Percentiles rank a stretch among this genome's conserved stretches.
Conservation (phyloP, 1,140 invertebrate genomes). For the Himalopsyche phryganea region DNA sequence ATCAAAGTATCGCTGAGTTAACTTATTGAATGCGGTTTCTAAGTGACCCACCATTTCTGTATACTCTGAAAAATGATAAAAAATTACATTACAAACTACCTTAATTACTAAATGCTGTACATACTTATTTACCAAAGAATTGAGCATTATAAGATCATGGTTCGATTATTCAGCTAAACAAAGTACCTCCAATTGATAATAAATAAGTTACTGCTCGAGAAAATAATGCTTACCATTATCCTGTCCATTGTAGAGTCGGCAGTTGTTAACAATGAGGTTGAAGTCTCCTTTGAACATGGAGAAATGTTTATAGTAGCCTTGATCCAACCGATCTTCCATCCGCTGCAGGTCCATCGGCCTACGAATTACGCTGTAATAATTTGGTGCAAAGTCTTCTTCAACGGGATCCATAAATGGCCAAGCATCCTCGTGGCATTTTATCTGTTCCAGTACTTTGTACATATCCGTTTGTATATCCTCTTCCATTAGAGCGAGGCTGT, state of each 20-base stretch:
- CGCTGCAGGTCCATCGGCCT: conserved; percentile 83
- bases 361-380: conserved; percentile 74
- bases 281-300: conserved; percentile 84
- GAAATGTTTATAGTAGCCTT: conserved; percentile 73
- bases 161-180: too few relatives aligned
- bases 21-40: conserved; percentile 72
- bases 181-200: too few relatives aligned
- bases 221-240: conserved; percentile 79
- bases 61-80: conserved; percentile 64
- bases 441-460: conserved; percentile 81
- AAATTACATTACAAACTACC: too few relatives aligned
- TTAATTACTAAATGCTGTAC: too few relatives aligned
- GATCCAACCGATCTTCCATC: conserved; percentile 84
- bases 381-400: conserved; percentile 86
- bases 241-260: conserved; percentile 84
- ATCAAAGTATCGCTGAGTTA: conserved; percentile 77
- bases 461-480: conserved; percentile 83
- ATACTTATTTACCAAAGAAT: too few relatives aligned
- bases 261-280: conserved; percentile 87
- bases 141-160: too few relatives aligned
- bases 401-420: conserved; percentile 91
- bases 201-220: too few relatives aligned
- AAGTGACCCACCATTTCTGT: conserved; percentile 83
- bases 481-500: conserved; percentile 55
- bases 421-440: conserved; percentile 83